phyloP scores from a whole-genome alignment of 2,797 vertebrate species.

The Chiloscyllium punctatum region DNA sequence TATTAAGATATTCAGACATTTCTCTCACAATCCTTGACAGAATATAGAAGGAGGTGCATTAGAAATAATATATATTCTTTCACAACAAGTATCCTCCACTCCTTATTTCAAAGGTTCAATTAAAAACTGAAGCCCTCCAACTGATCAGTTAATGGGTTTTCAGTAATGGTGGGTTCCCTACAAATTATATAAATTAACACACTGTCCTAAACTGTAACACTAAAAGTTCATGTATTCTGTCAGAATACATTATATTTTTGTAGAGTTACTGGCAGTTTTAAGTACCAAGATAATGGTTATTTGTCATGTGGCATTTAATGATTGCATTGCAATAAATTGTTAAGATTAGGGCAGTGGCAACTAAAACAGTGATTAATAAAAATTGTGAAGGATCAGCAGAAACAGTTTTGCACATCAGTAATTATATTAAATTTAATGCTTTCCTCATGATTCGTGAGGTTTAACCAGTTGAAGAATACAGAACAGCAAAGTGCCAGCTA shows the following conservation, averaged over 20 bases:
- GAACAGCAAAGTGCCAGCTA: neutral
- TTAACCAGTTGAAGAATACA: neutral
- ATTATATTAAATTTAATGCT: neutral
- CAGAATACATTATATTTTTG: too few relatives aligned
- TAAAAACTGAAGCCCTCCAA: neutral
- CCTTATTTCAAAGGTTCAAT: neutral
- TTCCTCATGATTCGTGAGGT: neutral
- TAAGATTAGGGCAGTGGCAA: neutral
- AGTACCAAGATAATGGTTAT: neutral
- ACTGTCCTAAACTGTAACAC: neutral
- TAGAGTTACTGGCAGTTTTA: neutral
- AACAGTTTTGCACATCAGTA: neutral
- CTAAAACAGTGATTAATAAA: neutral
- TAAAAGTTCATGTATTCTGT: neutral
- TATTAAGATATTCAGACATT: neutral
- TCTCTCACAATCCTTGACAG: neutral
- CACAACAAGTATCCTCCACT: neutral
- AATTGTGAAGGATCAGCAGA: constrained; percentile 3
- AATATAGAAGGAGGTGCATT: neutral
- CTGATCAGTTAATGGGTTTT: neutral
- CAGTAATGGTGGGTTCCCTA: neutral
- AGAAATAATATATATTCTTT: neutral
- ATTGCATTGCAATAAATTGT: neutral
- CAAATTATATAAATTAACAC: neutral
- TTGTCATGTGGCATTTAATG: neutral